Conservation (phyloP, 2,797 vertebrate genomes). For the Tenualosa thibaudeaui region DNA sequence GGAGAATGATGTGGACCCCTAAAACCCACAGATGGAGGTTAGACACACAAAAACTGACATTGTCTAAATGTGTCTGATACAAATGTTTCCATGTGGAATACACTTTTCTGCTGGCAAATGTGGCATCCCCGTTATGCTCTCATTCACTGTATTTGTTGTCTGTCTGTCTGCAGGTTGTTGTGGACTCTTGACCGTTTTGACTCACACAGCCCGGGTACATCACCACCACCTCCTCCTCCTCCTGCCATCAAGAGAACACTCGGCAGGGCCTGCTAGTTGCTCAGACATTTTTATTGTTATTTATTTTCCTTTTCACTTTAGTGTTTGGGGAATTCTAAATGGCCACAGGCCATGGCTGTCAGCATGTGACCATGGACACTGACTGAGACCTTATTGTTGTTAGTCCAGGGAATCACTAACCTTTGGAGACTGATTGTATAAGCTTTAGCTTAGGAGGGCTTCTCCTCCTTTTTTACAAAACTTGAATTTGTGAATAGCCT, state of each 20-base stretch:
- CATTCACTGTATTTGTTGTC: not conserved
- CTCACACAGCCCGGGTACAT: not conserved
- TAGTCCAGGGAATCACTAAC: not conserved
- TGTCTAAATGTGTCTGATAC: not conserved
- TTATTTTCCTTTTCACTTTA: not conserved
- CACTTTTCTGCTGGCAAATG: no score
- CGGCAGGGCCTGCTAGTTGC: not conserved
- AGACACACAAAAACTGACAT: not conserved
- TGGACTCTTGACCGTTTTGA: not conserved
- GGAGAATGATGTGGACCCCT: constrained; percentile 62
- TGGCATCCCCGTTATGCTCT: no score
- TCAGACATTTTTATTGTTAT: not conserved
- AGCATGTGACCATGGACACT: not conserved
- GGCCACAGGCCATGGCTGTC: not conserved
- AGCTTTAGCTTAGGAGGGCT: constrained; percentile 51
- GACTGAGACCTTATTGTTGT: not conserved
- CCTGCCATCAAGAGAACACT: not conserved
- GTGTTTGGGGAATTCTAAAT: not conserved
- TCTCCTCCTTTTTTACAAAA: constrained; percentile 46
- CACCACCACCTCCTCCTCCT: not conserved
- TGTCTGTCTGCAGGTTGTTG: not conserved
- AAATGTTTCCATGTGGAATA: no score
- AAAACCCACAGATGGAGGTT: not conserved
- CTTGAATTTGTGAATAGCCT: constrained; percentile 51
- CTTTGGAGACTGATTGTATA: constrained; percentile 31